Evolutionary conservation across 2,797 vertebrate genomes (phyloP).

Genomic region (Poecilia velifera): DNA sequence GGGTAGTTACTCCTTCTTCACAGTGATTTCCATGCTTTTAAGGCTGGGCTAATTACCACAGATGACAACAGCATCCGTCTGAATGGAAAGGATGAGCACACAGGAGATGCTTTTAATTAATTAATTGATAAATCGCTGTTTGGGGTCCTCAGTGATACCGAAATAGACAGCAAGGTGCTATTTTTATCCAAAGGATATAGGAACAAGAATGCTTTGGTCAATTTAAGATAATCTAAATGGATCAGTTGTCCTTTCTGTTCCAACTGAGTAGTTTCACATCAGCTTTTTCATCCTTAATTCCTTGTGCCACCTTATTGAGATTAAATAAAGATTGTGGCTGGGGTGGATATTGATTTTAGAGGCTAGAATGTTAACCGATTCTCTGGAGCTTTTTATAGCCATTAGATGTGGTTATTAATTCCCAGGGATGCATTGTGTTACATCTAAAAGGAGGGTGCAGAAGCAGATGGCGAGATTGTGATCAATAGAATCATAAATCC

Average conservation of each 20-base stretch:
- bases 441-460: constrained; percentile 62
- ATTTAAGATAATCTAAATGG: constrained; percentile 32
- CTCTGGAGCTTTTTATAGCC: constrained; percentile 80
- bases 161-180: constrained; percentile 22
- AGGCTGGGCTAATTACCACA: constrained; percentile 69
- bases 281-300: constrained; percentile 63
- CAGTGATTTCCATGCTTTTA: constrained; percentile 72
- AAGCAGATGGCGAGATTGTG: constrained; percentile 63
- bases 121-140: constrained; percentile 64
- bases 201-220: constrained; percentile 23
- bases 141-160: constrained; percentile 46
- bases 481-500: constrained; percentile 78
- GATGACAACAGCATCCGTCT: constrained; percentile 55
- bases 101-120: constrained; percentile 66
- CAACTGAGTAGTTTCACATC: constrained; percentile 53
- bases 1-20: constrained; percentile 68
- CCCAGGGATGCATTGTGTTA: constrained; percentile 78
- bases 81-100: constrained; percentile 52
- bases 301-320: constrained; percentile 68
- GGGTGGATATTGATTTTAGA: constrained; percentile 75
- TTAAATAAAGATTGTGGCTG: constrained; percentile 78
- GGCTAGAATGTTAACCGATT: constrained; percentile 61
- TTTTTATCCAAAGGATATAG: constrained; percentile 40
- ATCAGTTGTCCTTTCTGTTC: constrained; percentile 26
- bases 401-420: constrained; percentile 78